A percentile compares a stretch with the other conserved stretches of the same genome.
phyloP scores from a whole-genome alignment of 2,888 invertebrate genomes.

The Hydriomena furcata region DNA sequence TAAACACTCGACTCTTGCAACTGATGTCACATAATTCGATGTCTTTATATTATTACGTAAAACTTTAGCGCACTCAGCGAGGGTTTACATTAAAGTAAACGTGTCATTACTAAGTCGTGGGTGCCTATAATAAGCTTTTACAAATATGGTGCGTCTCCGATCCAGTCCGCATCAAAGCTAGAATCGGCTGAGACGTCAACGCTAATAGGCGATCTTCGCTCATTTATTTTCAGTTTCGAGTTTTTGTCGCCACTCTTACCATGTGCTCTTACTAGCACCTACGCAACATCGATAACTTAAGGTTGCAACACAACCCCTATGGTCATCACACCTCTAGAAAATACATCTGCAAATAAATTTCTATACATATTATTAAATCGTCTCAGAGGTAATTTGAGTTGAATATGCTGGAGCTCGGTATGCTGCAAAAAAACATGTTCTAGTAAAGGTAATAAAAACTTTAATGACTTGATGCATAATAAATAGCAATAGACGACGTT shows the following conservation, averaged over 20 bases:
- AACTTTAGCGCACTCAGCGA: background rate
- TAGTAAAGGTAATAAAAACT: constrained; percentile 11
- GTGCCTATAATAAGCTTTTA: constrained; percentile 60
- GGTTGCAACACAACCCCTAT: constrained; percentile 44
- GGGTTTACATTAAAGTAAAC: constrained; percentile 11
- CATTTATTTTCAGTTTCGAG: constrained; percentile 72
- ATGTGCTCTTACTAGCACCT: constrained; percentile 57
- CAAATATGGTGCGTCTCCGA: constrained; percentile 58
- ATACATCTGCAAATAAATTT: too few relatives aligned
- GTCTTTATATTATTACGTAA: constrained; percentile 1
- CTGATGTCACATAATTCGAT: constrained; percentile 6
- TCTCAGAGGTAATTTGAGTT: too few relatives aligned
- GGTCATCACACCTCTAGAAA: constrained; percentile 2
- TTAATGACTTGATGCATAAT: constrained; percentile 16
- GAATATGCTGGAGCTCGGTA: background rate
- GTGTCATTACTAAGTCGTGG: constrained; percentile 26
- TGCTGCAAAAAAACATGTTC: constrained; percentile 2
- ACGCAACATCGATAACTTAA: constrained; percentile 56
- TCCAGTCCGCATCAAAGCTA: constrained; percentile 52
- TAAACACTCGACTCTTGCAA: constrained; percentile 2
- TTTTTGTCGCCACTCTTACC: constrained; percentile 61
- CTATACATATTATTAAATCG: too few relatives aligned
- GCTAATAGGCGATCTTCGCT: constrained; percentile 66
- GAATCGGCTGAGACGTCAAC: constrained; percentile 50
- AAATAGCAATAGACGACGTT: constrained; percentile 17